Evolutionary conservation across 2,888 invertebrate species (phyloP).

Genomic region (Junonia oenone): DNA sequence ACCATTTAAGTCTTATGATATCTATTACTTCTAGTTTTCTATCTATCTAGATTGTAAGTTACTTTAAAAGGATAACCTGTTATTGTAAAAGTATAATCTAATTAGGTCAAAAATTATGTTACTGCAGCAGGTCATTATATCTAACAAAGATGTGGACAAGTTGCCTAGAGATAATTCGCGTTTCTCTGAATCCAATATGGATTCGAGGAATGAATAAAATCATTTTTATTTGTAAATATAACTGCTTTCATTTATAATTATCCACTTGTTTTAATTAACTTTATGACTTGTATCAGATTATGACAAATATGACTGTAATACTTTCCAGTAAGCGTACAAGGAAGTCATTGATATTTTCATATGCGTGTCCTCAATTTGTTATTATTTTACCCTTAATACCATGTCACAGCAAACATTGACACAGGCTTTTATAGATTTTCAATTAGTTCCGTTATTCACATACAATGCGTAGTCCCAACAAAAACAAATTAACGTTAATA

Average conservation of each 20-base stretch:
- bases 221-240: no score
- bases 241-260: no score
- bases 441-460: conserved; percentile 3
- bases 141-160: no score
- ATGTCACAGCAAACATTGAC: not conserved
- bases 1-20: not conserved
- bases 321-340: not conserved
- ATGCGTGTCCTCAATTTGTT: not conserved
- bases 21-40: not conserved
- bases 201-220: no score
- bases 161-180: no score
- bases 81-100: no score
- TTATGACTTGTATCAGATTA: no score
- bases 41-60: not conserved
- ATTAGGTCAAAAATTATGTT: no score
- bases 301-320: not conserved
- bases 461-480: conserved; percentile 3
- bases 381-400: not conserved
- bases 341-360: not conserved
- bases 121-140: no score
- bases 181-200: no score
- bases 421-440: not conserved
- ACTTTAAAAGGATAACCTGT: no score
- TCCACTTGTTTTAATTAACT: no score
- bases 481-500: conserved; percentile 12